phyloP scores from a whole-genome alignment of 1,140 invertebrate genomes.

The Tachypleus tridentatus region DNA sequence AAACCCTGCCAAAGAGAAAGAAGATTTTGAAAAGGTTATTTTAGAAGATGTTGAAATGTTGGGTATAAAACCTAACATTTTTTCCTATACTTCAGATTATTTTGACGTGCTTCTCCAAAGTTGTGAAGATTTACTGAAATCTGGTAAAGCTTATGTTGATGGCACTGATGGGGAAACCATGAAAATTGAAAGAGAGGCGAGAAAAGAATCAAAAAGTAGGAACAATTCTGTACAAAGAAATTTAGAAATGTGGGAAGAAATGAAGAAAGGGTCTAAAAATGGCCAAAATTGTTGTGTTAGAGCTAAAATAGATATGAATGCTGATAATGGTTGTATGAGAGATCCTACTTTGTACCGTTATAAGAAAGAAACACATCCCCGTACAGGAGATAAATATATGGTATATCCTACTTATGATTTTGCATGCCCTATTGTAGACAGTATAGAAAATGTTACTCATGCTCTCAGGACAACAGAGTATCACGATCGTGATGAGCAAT shows the following conservation, averaged over 20 bases:
- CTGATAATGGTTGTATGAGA: conserved; percentile 88
- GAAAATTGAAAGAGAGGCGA: conserved; percentile 88
- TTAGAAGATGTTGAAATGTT: conserved; percentile 85
- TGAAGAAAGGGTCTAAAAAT: conserved; percentile 66
- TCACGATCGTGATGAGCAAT: conserved; percentile 94
- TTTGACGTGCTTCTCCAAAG: conserved; percentile 85
- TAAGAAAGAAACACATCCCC: conserved; percentile 84
- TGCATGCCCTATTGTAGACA: conserved; percentile 97
- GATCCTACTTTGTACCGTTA: conserved; percentile 99
- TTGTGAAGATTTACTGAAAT: conserved; percentile 77
- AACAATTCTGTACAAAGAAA: conserved; percentile 75
- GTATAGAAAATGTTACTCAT: conserved; percentile 93
- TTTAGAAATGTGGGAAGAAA: conserved; percentile 83
- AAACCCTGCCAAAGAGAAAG: conserved; percentile 97
- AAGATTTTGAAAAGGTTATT: conserved; percentile 95
- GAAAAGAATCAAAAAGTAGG: conserved; percentile 71
- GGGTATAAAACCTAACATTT: conserved; percentile 81
- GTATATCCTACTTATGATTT: conserved; percentile 99
- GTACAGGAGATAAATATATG: conserved; percentile 89
- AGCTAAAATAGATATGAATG: conserved; percentile 96
- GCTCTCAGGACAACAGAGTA: conserved; percentile 96
- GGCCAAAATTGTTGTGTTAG: conserved; percentile 85
- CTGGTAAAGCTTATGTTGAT: conserved; percentile 89
- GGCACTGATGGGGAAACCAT: conserved; percentile 88
- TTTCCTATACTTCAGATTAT: conserved; percentile 93